Percentiles rank a stretch among this genome's conserved stretches.
phyloP scores from a whole-genome alignment of 1,140 invertebrate species.

The Formica selysi region DNA sequence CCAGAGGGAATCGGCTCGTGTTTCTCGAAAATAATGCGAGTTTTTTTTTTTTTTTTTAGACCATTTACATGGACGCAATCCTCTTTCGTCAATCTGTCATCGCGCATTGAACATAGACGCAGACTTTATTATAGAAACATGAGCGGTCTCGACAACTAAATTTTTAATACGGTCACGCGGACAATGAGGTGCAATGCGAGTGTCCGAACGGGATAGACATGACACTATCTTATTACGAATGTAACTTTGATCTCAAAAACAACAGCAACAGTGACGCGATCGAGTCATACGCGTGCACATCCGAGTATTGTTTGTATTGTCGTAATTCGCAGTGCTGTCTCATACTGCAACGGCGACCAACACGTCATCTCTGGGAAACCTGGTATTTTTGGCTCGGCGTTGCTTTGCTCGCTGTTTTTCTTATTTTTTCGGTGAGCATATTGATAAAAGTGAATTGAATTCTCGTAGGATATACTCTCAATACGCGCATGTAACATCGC shows the following conservation, averaged over 20 bases:
- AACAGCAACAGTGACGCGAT: slow-evolving; percentile 45
- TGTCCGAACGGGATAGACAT: slow-evolving; percentile 48
- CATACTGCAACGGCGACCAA: slow-evolving; percentile 77
- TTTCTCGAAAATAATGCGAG: slow-evolving; percentile 54
- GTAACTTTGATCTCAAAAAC: slow-evolving; percentile 68
- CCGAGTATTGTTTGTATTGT: slow-evolving; percentile 77
- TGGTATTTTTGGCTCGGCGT: slow-evolving; percentile 84
- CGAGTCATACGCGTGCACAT: slow-evolving; percentile 72
- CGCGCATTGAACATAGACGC: background rate
- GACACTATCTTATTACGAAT: slow-evolving; percentile 78
- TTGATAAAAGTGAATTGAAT: background rate
- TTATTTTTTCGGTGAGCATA: slow-evolving; percentile 78
- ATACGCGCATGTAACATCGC: too few relatives aligned
- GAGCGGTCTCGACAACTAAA: background rate
- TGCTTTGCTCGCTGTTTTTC: slow-evolving; percentile 78
- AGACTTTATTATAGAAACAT: slow-evolving; percentile 6
- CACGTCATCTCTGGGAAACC: slow-evolving; percentile 81
- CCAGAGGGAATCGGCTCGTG: background rate
- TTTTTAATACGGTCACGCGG: slow-evolving; percentile 11
- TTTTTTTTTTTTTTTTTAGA: slow-evolving; percentile 57
- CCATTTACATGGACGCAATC: slow-evolving; percentile 34
- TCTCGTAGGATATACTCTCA: background rate
- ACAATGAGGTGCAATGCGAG: slow-evolving; percentile 21
- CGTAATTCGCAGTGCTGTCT: slow-evolving; percentile 80
- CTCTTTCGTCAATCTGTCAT: slow-evolving; percentile 44